These are phyloP conservation scores for Metaphire vulgaris DNA, from an alignment of 1,140 invertebrate genomes.

Conservation along the genomic window DNA sequence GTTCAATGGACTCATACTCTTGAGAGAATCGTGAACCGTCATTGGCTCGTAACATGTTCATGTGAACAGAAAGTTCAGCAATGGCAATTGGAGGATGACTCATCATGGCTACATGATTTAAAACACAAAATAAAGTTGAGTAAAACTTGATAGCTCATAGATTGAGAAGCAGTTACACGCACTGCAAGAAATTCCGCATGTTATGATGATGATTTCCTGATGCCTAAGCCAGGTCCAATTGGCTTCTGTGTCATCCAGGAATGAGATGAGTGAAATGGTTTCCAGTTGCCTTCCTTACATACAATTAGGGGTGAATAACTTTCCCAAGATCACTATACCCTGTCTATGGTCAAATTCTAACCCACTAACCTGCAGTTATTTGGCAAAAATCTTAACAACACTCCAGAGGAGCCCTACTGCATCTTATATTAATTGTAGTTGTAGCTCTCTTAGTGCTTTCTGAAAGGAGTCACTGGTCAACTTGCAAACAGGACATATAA, in stretches of 20 bases:
- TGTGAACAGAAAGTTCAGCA: slow-evolving; percentile 84
- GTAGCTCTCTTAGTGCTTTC: too few species aligned
- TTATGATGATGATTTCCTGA: too few species aligned
- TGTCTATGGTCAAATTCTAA: too few species aligned
- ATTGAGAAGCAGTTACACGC: not conserved
- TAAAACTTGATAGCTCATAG: not conserved
- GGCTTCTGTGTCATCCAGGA: not conserved
- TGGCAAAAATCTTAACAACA: too few species aligned
- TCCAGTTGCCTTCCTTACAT: not conserved
- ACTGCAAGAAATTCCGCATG: too few species aligned
- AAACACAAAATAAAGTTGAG: not conserved
- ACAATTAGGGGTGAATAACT: too few species aligned
- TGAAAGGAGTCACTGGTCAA: too few species aligned
- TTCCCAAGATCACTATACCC: too few species aligned
- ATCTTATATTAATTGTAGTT: too few species aligned
- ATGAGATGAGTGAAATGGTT: not conserved
- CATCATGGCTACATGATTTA: slow-evolving; percentile 42
- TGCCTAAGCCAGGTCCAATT: not conserved
- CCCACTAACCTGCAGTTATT: too few species aligned
- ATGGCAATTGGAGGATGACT: slow-evolving; percentile 93
- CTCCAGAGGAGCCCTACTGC: too few species aligned
- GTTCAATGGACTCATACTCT: slow-evolving; percentile 78
- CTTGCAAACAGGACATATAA: too few species aligned
- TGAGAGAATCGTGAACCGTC: slow-evolving; percentile 87
- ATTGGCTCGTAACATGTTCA: slow-evolving; percentile 87